A percentile compares a stretch with the other conserved stretches of the same genome.
These are phyloP conservation scores for Agonum fuliginosum DNA, from an alignment of 2,888 invertebrate genomes.

Conservation along the genomic window DNA sequence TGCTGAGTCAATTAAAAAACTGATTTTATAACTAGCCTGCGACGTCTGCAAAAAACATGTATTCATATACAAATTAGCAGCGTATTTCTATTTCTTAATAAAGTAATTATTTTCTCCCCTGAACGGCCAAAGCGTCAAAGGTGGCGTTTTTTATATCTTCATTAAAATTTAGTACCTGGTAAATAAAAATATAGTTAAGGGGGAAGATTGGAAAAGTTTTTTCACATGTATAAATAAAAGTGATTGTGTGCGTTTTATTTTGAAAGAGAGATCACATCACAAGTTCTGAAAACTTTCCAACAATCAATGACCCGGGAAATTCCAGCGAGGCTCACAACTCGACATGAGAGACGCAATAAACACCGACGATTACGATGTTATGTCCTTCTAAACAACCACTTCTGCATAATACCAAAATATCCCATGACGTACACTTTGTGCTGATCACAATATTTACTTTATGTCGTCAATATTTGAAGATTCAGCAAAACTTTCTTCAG, in stretches of 20 bases:
- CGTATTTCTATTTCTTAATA: too few species aligned
- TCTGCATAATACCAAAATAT: too few species aligned
- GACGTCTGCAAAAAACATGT: too few species aligned
- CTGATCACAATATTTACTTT: conserved; percentile 1
- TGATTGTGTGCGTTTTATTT: conserved; percentile 25
- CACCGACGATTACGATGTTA: conserved; percentile 27
- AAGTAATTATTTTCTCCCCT: too few species aligned
- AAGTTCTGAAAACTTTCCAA: conserved; percentile 35
- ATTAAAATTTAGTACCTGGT: conserved; percentile 20
- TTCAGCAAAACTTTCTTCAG: conserved; percentile 5
- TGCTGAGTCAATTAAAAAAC: too few species aligned
- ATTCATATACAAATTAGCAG: too few species aligned
- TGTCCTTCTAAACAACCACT: background rate
- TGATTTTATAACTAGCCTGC: too few species aligned
- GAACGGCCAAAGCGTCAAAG: too few species aligned
- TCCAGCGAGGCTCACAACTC: conserved; percentile 15
- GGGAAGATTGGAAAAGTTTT: conserved; percentile 25
- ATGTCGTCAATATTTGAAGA: conserved; percentile 18
- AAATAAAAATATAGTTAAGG: conserved; percentile 24
- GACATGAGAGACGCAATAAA: too few species aligned
- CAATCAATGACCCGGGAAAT: conserved; percentile 41
- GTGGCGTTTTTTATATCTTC: background rate
- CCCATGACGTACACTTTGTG: too few species aligned
- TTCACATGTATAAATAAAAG: conserved; percentile 38
- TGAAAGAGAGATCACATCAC: conserved; percentile 27